These are phyloP conservation scores for Patella vulgata DNA, from an alignment of 1,140 invertebrate genomes.

Conservation along the genomic window DNA sequence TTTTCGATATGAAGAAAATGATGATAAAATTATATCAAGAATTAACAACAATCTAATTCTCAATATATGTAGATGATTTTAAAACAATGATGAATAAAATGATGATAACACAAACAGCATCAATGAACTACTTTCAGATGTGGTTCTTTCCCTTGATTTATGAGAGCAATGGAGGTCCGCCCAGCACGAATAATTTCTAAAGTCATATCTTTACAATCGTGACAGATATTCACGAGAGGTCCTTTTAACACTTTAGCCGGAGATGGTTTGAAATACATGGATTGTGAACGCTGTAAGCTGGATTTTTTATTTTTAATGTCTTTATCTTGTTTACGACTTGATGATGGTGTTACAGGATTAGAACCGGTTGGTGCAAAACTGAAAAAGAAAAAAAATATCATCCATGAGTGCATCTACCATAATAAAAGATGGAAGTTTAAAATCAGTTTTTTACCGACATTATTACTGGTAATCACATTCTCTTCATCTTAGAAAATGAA, in stretches of 20 bases:
- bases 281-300: constrained; percentile 64
- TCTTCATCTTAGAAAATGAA: too few species aligned
- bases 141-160: constrained; percentile 17
- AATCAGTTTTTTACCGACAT: too few species aligned
- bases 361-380: constrained; percentile 47
- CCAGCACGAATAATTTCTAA: constrained; percentile 83
- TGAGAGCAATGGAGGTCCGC: constrained; percentile 47
- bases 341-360: constrained; percentile 43
- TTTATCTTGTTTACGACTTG: constrained; percentile 18
- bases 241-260: constrained; percentile 75
- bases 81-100: too few species aligned
- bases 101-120: too few species aligned
- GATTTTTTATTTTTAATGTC: constrained; percentile 40
- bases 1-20: too few species aligned
- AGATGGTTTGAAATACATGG: constrained; percentile 37
- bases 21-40: too few species aligned
- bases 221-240: constrained; percentile 87
- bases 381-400: constrained; percentile 26
- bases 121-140: neutral
- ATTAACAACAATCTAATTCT: too few species aligned
- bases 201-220: constrained; percentile 94
- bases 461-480: too few species aligned
- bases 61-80: too few species aligned
- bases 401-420: too few species aligned
- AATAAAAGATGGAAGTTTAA: too few species aligned